Percentiles rank a stretch among this genome's conserved stretches.
Conservation (phyloP, 1,140 invertebrate species). For the Pissodes strobi region DNA sequence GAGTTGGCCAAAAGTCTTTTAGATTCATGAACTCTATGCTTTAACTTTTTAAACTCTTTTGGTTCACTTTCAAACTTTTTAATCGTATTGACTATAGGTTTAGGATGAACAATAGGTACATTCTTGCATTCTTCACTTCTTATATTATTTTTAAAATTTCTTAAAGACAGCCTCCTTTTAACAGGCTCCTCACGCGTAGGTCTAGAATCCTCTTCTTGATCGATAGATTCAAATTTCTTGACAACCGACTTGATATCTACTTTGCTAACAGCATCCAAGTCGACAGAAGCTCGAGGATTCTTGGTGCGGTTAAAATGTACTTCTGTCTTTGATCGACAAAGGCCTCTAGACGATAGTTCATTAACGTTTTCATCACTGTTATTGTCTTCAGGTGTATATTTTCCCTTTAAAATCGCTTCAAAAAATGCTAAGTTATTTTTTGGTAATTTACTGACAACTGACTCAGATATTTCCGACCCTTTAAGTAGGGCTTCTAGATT, state of each 20-base stretch:
- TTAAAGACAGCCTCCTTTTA: conserved; percentile 33
- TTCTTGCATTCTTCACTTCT: not conserved
- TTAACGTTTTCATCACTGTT: conserved; percentile 31
- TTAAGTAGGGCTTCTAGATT: conserved; percentile 51
- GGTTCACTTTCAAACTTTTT: conserved; percentile 32
- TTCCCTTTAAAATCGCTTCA: conserved; percentile 49
- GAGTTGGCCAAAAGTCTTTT: not conserved
- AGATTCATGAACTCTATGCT: conserved; percentile 6
- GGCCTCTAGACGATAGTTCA: conserved; percentile 12
- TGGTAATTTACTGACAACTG: conserved; percentile 48
- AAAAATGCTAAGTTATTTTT: conserved; percentile 52
- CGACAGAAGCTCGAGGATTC: conserved; percentile 47
- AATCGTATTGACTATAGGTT: conserved; percentile 32
- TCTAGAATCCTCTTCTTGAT: conserved; percentile 28
- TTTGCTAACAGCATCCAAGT: conserved; percentile 52
- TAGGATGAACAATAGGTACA: conserved; percentile 8
- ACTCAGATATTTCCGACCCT: conserved; percentile 39
- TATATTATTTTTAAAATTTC: conserved; percentile 11
- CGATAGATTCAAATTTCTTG: conserved; percentile 50
- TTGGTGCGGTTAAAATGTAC: conserved; percentile 37
- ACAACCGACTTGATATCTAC: conserved; percentile 53
- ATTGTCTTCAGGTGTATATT: conserved; percentile 35
- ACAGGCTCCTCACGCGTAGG: conserved; percentile 23
- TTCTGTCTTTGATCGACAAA: conserved; percentile 53
- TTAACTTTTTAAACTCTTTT: conserved; percentile 21